These are phyloP conservation scores for Matsumurasca onukii DNA, from an alignment of 1,140 invertebrate species.

Conservation along the genomic window DNA sequence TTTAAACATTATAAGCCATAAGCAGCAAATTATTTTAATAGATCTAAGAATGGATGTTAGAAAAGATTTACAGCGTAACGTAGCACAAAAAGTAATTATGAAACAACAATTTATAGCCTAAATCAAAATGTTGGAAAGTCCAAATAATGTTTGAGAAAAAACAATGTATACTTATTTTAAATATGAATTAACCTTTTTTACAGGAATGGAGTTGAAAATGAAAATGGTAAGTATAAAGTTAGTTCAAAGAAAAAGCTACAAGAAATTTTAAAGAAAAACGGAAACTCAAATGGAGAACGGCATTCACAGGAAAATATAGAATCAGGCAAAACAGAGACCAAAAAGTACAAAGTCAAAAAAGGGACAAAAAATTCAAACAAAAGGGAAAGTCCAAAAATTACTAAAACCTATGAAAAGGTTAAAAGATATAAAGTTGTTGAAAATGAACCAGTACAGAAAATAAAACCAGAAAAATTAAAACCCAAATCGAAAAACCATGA, in stretches of 20 bases:
- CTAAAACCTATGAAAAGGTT: background rate
- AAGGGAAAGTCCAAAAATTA: background rate
- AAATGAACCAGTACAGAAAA: background rate
- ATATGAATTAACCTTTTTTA: background rate
- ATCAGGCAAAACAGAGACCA: background rate
- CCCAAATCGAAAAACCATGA: background rate
- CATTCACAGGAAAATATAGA: background rate
- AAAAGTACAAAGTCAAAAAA: constrained; percentile 3
- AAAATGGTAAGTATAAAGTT: background rate
- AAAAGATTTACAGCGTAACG: background rate
- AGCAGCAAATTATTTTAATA: no score
- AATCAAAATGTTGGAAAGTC: background rate
- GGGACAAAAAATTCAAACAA: background rate
- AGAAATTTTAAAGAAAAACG: background rate
- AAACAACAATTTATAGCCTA: background rate
- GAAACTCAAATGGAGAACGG: no score
- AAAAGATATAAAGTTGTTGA: constrained; percentile 7
- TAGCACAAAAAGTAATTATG: background rate
- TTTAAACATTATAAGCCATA: no score
- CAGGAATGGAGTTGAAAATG: constrained; percentile 10
- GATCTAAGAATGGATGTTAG: no score
- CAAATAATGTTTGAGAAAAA: background rate
- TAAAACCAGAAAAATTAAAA: background rate
- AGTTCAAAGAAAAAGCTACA: background rate
- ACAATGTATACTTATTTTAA: background rate